A percentile compares a stretch with the other conserved stretches of the same genome.
These are phyloP conservation scores for Pithys albifrons DNA, from an alignment of 2,113 vertebrate species.

Conservation along the genomic window DNA sequence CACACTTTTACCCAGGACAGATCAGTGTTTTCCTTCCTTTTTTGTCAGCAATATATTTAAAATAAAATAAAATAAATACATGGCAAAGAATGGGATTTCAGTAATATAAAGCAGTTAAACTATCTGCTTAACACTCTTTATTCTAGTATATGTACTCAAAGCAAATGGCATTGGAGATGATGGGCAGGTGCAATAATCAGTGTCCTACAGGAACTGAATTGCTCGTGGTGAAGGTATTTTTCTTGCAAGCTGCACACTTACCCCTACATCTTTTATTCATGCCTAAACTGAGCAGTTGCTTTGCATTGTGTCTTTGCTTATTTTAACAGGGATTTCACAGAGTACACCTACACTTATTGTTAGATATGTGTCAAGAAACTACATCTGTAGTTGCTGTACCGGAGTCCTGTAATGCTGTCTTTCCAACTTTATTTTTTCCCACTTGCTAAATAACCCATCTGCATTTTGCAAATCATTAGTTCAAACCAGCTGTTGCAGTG, in stretches of 20 bases:
- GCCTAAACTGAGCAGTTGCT: neutral
- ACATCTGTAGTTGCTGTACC: neutral
- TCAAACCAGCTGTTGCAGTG: neutral
- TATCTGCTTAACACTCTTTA: neutral
- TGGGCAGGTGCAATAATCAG: neutral
- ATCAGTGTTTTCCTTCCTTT: neutral
- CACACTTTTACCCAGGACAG: neutral
- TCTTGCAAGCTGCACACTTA: neutral
- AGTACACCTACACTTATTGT: neutral
- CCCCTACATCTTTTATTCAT: neutral
- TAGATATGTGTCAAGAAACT: neutral
- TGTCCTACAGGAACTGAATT: neutral
- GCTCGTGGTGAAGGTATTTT: neutral
- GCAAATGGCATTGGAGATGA: neutral
- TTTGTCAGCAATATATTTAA: neutral
- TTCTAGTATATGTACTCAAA: neutral
- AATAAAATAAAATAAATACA: neutral
- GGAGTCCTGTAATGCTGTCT: neutral
- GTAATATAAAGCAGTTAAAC: neutral
- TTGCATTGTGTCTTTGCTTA: neutral
- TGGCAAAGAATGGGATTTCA: neutral
- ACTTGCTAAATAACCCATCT: neutral
- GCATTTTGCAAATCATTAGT: neutral
- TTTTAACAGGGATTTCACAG: neutral
- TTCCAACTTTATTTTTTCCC: neutral